These are phyloP conservation scores for Halcyon badia DNA, from an alignment of 2,797 vertebrate species.

Conservation along the genomic window DNA sequence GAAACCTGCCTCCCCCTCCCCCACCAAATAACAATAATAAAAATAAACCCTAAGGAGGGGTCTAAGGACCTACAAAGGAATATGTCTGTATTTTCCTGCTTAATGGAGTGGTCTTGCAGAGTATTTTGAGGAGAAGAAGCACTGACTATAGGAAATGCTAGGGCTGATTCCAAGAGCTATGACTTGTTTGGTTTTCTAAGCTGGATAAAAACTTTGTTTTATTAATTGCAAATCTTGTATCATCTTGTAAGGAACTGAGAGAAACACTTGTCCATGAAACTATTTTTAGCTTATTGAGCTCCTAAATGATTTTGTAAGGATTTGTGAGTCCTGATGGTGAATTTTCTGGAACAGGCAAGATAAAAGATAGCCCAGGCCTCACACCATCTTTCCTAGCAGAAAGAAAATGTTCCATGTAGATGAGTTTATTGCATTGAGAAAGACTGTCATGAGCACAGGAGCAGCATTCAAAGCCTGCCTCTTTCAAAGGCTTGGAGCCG, in stretches of 20 bases:
- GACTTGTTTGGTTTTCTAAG: not conserved
- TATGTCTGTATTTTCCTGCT: not conserved
- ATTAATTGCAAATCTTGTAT: not conserved
- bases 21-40: too few relatives aligned
- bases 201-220: not conserved
- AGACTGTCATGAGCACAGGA: not conserved
- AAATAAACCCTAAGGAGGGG: too few relatives aligned
- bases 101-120: not conserved
- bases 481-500: not conserved
- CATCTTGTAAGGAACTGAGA: not conserved
- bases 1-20: accelerated
- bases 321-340: not conserved
- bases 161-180: not conserved
- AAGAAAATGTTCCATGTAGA: not conserved
- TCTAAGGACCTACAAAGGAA: not conserved
- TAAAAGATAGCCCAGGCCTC: not conserved
- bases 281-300: not conserved
- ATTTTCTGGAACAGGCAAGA: not conserved
- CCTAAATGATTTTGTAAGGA: not conserved
- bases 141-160: not conserved
- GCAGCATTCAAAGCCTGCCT: accelerated
- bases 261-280: not conserved
- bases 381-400: not conserved
- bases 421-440: not conserved
- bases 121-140: not conserved